Evolutionary conservation across 2,888 invertebrate genomes (phyloP).

Genomic region (Nipponacmea schrenckii): DNA sequence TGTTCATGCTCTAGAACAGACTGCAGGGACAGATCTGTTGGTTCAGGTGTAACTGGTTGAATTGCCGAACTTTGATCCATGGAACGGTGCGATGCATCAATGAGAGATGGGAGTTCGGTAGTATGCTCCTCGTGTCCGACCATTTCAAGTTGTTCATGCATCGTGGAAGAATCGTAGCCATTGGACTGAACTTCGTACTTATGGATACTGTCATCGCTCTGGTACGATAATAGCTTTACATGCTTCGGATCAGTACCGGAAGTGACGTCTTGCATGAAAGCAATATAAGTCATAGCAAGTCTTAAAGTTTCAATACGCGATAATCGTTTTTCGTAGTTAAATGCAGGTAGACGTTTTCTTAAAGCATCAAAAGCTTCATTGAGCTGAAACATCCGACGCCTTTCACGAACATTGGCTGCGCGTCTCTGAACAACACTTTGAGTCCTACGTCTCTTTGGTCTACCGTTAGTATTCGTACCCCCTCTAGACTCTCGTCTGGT

Average conservation of each 20-base stretch:
- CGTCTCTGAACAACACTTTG: conserved; percentile 54
- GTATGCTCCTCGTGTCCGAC: not conserved
- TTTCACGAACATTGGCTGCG: conserved; percentile 59
- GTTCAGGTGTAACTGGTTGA: not conserved
- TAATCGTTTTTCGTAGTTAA: conserved; percentile 61
- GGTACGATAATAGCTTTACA: conserved; percentile 32
- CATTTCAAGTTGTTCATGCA: not conserved
- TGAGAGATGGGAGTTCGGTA: not conserved
- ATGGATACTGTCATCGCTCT: not conserved
- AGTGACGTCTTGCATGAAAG: conserved; percentile 90
- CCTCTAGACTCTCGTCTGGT: not conserved
- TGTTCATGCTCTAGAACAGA: no score
- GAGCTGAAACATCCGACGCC: conserved; percentile 59
- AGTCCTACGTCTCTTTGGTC: conserved; percentile 57
- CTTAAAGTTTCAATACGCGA: conserved; percentile 81
- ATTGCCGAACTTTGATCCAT: not conserved
- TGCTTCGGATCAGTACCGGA: conserved; percentile 53
- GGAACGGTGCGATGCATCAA: no score
- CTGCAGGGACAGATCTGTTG: no score
- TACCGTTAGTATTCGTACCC: conserved; percentile 30
- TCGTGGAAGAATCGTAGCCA: not conserved
- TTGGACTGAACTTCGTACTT: not conserved
- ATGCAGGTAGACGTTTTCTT: conserved; percentile 56
- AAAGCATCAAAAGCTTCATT: conserved; percentile 60
- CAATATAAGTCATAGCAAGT: conserved; percentile 94